Evolutionary conservation across 2,888 invertebrate species (phyloP), one percentile per base, ranked within the genome.

Genomic region (Linyphia triangularis): DNA sequence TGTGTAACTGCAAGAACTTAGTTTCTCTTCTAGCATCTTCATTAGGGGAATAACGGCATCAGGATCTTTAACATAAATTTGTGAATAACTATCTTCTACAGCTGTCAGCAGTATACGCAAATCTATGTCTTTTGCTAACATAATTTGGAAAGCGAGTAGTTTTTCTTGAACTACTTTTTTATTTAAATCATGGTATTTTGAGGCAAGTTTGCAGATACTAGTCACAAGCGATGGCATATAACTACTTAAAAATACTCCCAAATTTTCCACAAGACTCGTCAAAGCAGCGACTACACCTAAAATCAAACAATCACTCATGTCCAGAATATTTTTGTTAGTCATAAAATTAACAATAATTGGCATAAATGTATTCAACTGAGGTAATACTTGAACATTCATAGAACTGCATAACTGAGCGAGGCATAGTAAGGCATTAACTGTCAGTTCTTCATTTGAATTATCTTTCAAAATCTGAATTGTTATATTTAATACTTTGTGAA

Each of bases 241-340:
- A 0, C 97, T 96, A 89, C 97, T 97, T 90, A 98, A 92, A 92
- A 98, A 98, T 57, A 96, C 93, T 0, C 97, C 95, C 61, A 98
- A 92, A 30, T 96, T 95, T 92, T 96, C 96, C 4, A 97, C 95
- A 59, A 98, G 95, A 93, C 97, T 97, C 88, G 96, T 95, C 40
- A 97, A 93, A 0, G 96, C 95, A 2, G 96, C 96, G 1, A 97
- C 94, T 6, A 96, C 95, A 92, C 96, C 96, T 22, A 96, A 92
- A n/a, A 96, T 90, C 28, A 93, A 91, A 84, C 93, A 90, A 79
- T 93, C 93, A 90, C 92, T 91, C 30, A 51, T 28, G 26, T 78
- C 37, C 37, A 70, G n/a, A 33, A 30, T 37, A 37, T 33, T 30
- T 26, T 59, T 26, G 37, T 63, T 37, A 67, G 86, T 69, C 9